Evolutionary conservation across 2,113 vertebrate genomes (phyloP).

Genomic region (Regulus satrapa): DNA sequence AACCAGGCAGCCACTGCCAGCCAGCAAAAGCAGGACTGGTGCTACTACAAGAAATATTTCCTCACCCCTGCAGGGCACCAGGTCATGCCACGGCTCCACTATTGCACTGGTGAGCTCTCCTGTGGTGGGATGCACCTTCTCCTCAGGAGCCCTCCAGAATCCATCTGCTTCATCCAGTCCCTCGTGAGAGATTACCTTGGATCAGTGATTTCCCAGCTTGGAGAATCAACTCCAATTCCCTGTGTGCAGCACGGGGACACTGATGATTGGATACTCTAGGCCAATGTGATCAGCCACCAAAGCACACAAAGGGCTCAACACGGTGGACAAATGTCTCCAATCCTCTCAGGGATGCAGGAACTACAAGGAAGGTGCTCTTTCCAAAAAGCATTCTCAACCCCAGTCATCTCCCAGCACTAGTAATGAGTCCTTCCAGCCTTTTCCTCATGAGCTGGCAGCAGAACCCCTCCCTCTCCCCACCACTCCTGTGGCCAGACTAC

Average conservation of each 20-base stretch:
- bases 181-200: neutral
- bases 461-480: neutral
- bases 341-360: neutral
- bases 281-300: neutral
- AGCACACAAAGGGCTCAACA: neutral
- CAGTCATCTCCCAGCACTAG: neutral
- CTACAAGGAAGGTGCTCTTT: neutral
- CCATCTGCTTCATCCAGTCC: neutral
- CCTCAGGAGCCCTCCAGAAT: neutral
- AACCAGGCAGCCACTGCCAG: neutral
- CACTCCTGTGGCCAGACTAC: neutral
- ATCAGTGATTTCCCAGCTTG: neutral
- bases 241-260: neutral
- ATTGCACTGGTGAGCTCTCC: neutral
- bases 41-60: neutral
- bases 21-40: neutral
- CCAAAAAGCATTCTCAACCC: neutral
- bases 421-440: neutral
- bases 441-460: neutral
- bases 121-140: neutral
- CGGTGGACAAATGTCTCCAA: accelerated
- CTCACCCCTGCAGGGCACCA: neutral
- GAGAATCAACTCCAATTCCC: neutral
- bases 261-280: neutral
- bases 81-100: neutral